These are phyloP conservation scores for Rhinoraja longicauda DNA, from an alignment of 2,797 vertebrate species.

Conservation along the genomic window DNA sequence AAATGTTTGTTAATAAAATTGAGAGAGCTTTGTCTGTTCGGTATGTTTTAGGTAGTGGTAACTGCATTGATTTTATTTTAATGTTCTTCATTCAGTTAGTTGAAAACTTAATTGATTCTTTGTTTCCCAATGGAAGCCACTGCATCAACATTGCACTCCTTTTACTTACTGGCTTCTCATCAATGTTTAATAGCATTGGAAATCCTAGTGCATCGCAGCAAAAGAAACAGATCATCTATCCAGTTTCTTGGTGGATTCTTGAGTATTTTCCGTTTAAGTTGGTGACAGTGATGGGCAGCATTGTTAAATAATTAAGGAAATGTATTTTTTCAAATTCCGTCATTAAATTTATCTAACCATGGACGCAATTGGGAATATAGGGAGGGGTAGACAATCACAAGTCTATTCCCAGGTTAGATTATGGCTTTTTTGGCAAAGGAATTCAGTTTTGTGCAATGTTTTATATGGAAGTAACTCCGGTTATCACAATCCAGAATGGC, in stretches of 20 bases:
- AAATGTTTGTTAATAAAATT: background rate
- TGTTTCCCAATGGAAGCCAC: slow-evolving; percentile 16
- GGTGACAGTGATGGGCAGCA: background rate
- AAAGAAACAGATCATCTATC: background rate
- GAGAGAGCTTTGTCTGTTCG: background rate
- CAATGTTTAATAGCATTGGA: slow-evolving; percentile 23
- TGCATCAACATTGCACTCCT: background rate
- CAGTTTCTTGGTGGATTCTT: background rate
- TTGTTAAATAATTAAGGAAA: background rate
- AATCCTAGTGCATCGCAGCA: background rate
- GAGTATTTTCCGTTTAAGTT: background rate
- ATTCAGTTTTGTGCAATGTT: background rate
- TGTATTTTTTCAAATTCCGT: background rate
- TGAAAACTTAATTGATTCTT: slow-evolving; percentile 33
- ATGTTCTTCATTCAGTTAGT: slow-evolving; percentile 10
- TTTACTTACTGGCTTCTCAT: slow-evolving; percentile 32
- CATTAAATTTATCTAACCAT: background rate
- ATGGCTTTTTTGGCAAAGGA: no score
- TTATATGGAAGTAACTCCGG: background rate
- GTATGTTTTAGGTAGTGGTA: background rate
- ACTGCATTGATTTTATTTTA: slow-evolving; percentile 30
- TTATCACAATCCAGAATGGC: background rate
- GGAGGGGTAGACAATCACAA: background rate
- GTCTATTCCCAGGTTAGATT: background rate
- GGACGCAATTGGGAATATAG: background rate